Percentiles rank a stretch among this genome's conserved stretches.
Evolutionary conservation across 2,797 vertebrate genomes (phyloP).

Genomic region (Buphagus erythrorhynchus): DNA sequence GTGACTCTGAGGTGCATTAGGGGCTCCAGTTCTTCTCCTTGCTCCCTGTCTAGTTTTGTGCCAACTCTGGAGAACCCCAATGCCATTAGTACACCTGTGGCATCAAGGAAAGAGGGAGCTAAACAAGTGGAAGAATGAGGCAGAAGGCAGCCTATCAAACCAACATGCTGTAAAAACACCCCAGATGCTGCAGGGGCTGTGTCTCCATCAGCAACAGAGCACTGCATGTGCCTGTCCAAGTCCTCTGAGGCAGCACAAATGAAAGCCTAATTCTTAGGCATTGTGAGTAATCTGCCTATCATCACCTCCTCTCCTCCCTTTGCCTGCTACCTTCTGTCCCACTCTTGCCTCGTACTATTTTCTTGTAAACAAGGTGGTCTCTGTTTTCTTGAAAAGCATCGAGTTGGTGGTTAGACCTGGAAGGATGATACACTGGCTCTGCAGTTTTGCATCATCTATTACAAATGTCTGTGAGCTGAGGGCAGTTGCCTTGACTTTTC

Average conservation of each 20-base stretch:
- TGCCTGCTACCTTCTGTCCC: neutral
- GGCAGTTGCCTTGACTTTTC: constrained; percentile 18
- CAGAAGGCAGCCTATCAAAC: constrained; percentile 3
- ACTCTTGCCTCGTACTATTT: neutral
- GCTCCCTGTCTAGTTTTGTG: neutral
- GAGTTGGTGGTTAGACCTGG: neutral
- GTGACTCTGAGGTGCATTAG: neutral
- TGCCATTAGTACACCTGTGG: neutral
- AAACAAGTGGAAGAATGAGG: neutral
- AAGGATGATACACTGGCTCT: neutral
- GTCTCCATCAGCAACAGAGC: neutral
- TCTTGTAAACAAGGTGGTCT: neutral
- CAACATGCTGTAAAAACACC: neutral
- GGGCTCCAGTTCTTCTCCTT: neutral
- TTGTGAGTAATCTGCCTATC: neutral
- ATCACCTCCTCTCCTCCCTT: neutral
- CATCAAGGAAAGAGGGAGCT: neutral
- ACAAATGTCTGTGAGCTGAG: neutral
- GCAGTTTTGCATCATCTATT: neutral
- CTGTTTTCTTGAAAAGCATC: neutral
- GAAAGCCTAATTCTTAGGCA: neutral
- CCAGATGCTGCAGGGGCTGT: neutral
- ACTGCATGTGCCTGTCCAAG: neutral
- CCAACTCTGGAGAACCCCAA: accelerated
- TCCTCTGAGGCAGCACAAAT: neutral